These are phyloP conservation scores for Cataglyphis rosenhaueri DNA, from an alignment of 2,888 invertebrate species.

Conservation along the genomic window DNA sequence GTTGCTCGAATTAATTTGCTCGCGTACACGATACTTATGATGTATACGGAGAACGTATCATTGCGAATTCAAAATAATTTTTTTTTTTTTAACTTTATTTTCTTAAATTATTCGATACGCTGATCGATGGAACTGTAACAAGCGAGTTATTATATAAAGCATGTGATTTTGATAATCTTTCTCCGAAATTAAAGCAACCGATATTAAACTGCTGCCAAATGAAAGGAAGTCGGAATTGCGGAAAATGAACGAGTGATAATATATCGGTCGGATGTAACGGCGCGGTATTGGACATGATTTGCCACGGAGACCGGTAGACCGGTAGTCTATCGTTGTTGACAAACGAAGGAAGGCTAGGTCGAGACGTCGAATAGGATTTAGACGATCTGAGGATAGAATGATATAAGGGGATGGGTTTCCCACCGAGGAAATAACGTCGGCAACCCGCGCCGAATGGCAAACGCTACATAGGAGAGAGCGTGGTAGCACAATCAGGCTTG, in stretches of 20 bases:
- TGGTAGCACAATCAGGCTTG: conserved; percentile 84
- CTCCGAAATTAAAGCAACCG: background rate
- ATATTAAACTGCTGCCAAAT: conserved; percentile 36
- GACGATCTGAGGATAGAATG: conserved; percentile 71
- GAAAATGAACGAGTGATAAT: conserved; percentile 45
- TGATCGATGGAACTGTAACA: background rate
- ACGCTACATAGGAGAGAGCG: conserved; percentile 73
- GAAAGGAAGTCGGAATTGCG: conserved; percentile 37
- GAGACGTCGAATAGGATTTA: conserved; percentile 75
- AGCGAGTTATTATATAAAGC: background rate
- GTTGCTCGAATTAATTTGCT: conserved; percentile 70
- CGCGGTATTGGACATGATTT: conserved; percentile 69
- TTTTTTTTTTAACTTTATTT: background rate
- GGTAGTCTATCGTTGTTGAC: conserved; percentile 68
- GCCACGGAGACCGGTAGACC: conserved; percentile 72
- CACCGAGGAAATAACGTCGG: conserved; percentile 76
- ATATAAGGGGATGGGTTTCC: conserved; percentile 56
- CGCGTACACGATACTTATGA: conserved; percentile 39
- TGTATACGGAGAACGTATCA: background rate
- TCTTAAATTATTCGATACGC: background rate
- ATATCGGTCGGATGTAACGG: conserved; percentile 38
- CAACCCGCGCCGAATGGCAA: conserved; percentile 72
- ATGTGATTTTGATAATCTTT: background rate
- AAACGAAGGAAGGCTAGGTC: conserved; percentile 69
- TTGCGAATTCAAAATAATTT: background rate